phyloP scores from a whole-genome alignment of 37 sponge, comb jelly and placozoan genomes.

The Crambe crambe region DNA sequence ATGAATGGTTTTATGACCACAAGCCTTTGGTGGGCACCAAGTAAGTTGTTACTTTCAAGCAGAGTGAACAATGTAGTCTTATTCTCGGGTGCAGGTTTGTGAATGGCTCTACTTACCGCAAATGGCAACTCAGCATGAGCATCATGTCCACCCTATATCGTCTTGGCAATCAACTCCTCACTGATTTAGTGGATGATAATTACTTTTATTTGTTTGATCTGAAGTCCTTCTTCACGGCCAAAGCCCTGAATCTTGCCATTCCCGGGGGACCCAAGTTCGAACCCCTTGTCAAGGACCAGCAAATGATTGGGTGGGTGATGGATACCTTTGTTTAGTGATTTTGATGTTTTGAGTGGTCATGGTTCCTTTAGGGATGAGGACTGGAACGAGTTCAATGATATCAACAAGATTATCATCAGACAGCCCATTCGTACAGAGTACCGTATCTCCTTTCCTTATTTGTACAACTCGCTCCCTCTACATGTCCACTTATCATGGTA shows the following conservation, averaged over 20 bases:
- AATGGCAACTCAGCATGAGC: constrained; percentile 87
- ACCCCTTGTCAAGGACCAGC: constrained; percentile 91
- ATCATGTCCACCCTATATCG: constrained; percentile 98
- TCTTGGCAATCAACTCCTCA: constrained; percentile 98
- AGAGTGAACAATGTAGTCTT: background rate
- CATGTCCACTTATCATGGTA: constrained; percentile 99
- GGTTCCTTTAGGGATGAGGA: constrained; percentile 88
- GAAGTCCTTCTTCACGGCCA: constrained; percentile 99
- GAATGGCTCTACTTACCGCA: constrained; percentile 90
- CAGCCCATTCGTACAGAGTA: constrained; percentile 98
- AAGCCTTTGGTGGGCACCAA: constrained; percentile 86
- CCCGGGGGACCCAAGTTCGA: constrained; percentile 99
- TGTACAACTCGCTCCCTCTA: constrained; percentile 97
- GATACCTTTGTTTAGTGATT: background rate
- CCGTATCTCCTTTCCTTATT: constrained; percentile 97
- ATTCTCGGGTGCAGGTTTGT: constrained; percentile 53
- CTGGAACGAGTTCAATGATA: constrained; percentile 99
- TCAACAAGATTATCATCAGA: constrained; percentile 99
- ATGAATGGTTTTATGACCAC: constrained; percentile 98
- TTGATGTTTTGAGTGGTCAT: constrained; percentile 1
- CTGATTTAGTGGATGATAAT: constrained; percentile 97
- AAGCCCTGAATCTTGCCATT: constrained; percentile 98
- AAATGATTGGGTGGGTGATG: constrained; percentile 1
- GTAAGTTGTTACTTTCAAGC: constrained; percentile 16
- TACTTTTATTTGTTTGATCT: constrained; percentile 98